phyloP scores from a whole-genome alignment of 2,113 vertebrate genomes.

The Eretmochelys imbricata region DNA sequence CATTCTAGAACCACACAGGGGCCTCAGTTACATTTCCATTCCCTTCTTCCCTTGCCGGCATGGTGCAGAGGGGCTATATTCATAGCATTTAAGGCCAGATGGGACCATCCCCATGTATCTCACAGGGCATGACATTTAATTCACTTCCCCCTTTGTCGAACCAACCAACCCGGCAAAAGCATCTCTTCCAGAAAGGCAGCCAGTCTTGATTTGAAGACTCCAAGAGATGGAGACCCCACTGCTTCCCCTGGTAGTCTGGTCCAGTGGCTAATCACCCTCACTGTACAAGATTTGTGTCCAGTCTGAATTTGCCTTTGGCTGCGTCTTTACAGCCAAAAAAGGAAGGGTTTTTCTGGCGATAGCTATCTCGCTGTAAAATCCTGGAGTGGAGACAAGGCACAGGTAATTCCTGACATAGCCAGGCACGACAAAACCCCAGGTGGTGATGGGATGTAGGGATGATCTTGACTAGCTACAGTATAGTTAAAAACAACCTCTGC shows the following conservation, averaged over 20 bases:
- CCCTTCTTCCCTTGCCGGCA: rapidly evolving
- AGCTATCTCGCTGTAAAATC: background rate
- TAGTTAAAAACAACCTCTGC: background rate
- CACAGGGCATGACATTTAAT: background rate
- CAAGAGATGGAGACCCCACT: background rate
- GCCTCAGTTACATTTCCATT: rapidly evolving
- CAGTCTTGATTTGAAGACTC: background rate
- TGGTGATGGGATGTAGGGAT: background rate
- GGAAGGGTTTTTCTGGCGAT: background rate
- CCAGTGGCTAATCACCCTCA: background rate
- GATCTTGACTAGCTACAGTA: background rate
- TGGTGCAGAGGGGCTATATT: rapidly evolving
- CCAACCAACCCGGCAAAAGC: background rate
- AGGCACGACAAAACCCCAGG: background rate
- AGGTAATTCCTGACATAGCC: background rate
- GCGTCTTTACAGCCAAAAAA: background rate
- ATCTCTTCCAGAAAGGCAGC: background rate
- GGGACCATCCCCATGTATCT: background rate
- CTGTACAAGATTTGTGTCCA: background rate
- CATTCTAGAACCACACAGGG: background rate
- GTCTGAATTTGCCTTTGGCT: background rate
- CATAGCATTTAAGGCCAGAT: background rate
- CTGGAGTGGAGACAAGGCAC: background rate
- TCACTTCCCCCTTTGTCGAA: background rate
- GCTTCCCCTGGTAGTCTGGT: background rate